Evolutionary conservation across 2,113 vertebrate genomes (phyloP), one percentile per base, ranked within the genome.

Genomic region (Rallus limicola): DNA sequence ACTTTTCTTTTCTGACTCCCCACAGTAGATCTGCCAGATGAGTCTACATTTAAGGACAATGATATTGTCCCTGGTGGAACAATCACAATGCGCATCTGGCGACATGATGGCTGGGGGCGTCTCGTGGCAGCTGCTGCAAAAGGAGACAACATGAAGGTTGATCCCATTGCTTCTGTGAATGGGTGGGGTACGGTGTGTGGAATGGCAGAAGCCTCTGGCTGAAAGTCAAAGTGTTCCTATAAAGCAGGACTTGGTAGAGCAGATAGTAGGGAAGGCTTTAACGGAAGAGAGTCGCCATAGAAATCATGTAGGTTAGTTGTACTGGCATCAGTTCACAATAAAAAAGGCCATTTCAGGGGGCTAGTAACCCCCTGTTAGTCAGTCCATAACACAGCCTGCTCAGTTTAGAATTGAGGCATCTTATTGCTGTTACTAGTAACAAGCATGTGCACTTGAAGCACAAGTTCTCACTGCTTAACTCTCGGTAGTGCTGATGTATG

Each of bases 41-140:
- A 95, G 3, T 82, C 96, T 21, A 97, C 95, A 0, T 78, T 98
- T 29, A 78, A 75, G 69, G 96, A 77, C 62, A 95, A 98, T 8
- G 97, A 96, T 5, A 76, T 98, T 16, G 71, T 98, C 42, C 97
- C 97, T 4, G 96, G 97, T 10, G 96, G 96, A 16, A 93, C 87
- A 5, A 68, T 98, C 21, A 97, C 86, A 5, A 56, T 98, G 82
- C 24, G 72, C 16, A 38, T 98, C 63, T 98, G 98, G 98, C 40
- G 40, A n/a, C 91, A 98, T 8, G 97, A 98, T 42, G 97, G 96
- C 40, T 98, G 97, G 97, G 75, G 67, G 2, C 90, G 79, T 6
- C 96, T 98, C 28, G 95, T 98, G n/a, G 36, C 90, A 58, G 98
- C 98, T 6, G 97, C 98, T 6, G 95, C 89, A 34, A 77, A 91